A percentile compares a stretch with the other conserved stretches of the same genome.
These are phyloP conservation scores for Lordiphosa stackelbergi DNA, from an alignment of 1,140 invertebrate species.

Conservation along the genomic window DNA sequence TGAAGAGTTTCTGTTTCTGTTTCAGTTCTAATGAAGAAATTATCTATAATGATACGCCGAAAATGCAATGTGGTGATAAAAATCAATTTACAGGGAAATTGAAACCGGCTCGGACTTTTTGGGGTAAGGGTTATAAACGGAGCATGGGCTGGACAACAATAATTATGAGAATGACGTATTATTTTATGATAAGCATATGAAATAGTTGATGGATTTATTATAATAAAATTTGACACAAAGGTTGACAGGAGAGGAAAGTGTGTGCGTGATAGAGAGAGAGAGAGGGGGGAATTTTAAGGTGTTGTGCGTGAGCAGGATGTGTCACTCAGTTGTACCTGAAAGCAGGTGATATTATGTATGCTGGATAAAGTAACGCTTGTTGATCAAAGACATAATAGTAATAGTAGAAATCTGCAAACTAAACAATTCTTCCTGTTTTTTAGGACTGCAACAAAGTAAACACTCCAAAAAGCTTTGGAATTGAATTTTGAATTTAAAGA, in stretches of 20 bases:
- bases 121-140: slow-evolving; percentile 31
- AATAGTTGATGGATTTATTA: slow-evolving; percentile 72
- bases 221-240: slow-evolving; percentile 39
- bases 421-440: too few relatives aligned
- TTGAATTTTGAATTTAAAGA: too few relatives aligned
- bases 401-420: too few relatives aligned
- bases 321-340: slow-evolving; percentile 43
- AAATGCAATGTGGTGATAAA: slow-evolving; percentile 60
- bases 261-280: background rate
- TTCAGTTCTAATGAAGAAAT: slow-evolving; percentile 70
- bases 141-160: slow-evolving; percentile 4
- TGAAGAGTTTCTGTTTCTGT: slow-evolving; percentile 23
- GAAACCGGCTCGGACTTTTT: slow-evolving; percentile 41
- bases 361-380: too few relatives aligned
- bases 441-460: too few relatives aligned
- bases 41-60: slow-evolving; percentile 71
- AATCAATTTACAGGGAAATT: slow-evolving; percentile 69
- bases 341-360: slow-evolving; percentile 34
- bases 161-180: slow-evolving; percentile 63
- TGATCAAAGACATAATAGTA: too few relatives aligned
- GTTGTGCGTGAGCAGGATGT: slow-evolving; percentile 40
- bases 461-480: too few relatives aligned
- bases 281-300: background rate
- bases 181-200: slow-evolving; percentile 67
- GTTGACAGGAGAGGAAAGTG: background rate